phyloP scores from a whole-genome alignment of 2,113 vertebrate genomes.

The Phylloscopus whistleri region DNA sequence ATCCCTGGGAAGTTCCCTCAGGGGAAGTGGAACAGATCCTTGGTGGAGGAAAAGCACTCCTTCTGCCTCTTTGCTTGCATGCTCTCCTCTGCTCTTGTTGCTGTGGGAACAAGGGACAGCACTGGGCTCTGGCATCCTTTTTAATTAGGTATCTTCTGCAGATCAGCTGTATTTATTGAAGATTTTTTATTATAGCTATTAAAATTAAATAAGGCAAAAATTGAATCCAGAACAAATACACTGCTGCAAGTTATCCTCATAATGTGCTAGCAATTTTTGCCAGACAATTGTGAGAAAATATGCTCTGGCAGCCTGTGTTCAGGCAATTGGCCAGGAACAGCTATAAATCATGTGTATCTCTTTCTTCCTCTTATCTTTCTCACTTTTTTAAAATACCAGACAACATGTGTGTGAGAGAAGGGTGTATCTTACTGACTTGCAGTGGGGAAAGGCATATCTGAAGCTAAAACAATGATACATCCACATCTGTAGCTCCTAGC shows the following conservation, averaged over 20 bases:
- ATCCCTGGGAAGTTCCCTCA: neutral
- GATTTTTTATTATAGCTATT: conserved; percentile 32
- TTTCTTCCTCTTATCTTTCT: neutral
- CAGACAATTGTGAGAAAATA: conserved; percentile 43
- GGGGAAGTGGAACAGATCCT: neutral
- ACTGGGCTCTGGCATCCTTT: neutral
- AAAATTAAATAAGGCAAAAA: conserved; percentile 55
- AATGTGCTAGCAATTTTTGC: conserved; percentile 29
- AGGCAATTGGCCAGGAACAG: conserved; percentile 10
- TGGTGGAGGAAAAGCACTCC: neutral
- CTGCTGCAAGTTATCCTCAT: conserved; percentile 17
- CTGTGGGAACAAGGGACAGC: neutral
- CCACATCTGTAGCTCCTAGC: neutral
- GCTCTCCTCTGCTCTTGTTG: neutral
- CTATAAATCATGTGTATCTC: neutral
- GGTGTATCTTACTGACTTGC: neutral
- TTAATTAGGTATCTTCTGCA: conserved; percentile 13
- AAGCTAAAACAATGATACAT: neutral
- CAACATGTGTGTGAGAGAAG: neutral
- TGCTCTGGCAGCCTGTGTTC: neutral
- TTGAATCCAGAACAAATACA: conserved; percentile 32
- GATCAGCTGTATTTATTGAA: conserved; percentile 10
- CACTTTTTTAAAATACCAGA: neutral
- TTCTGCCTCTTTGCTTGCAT: neutral
- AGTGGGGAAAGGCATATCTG: neutral